Evolutionary conservation across 2,888 invertebrate species (phyloP).

Genomic region (Stratiomys singularior): DNA sequence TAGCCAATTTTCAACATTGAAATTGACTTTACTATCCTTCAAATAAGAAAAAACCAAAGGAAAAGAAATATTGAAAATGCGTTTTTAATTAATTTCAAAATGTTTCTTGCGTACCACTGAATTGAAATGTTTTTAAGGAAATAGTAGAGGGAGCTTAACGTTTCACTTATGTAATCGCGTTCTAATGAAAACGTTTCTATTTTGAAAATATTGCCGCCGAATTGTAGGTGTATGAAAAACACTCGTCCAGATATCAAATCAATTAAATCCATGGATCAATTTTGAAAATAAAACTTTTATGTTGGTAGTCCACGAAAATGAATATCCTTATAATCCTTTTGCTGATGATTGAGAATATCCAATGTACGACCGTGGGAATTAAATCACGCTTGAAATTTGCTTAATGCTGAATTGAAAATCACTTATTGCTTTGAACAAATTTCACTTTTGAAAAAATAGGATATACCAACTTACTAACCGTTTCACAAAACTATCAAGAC

Average conservation of each 20-base stretch:
- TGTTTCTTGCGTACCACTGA: no score
- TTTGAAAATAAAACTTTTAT: slow-evolving; percentile 4
- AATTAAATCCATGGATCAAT: neutral
- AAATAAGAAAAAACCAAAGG: no score
- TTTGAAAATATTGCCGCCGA: neutral
- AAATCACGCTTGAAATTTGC: slow-evolving; percentile 32
- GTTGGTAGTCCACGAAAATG: slow-evolving; percentile 33
- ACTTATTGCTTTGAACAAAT: slow-evolving; percentile 3
- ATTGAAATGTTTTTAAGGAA: no score
- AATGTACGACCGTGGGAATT: slow-evolving; percentile 23
- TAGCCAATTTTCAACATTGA: no score
- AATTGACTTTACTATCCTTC: no score
- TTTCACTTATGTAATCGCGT: slow-evolving; percentile 33
- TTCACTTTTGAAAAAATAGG: slow-evolving; percentile 32
- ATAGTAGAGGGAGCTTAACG: neutral
- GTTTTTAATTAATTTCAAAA: no score
- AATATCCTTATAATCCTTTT: slow-evolving; percentile 38
- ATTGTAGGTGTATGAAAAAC: slow-evolving; percentile 37
- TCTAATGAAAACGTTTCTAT: neutral
- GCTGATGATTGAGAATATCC: slow-evolving; percentile 33
- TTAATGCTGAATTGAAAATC: neutral
- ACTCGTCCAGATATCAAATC: slow-evolving; percentile 22
- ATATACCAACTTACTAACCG: slow-evolving; percentile 58
- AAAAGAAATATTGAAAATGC: no score
- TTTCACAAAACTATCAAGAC: slow-evolving; percentile 61